These are phyloP conservation scores for Myotis findleyi DNA, from an alignment of 2,797 vertebrate species.

Conservation along the genomic window DNA sequence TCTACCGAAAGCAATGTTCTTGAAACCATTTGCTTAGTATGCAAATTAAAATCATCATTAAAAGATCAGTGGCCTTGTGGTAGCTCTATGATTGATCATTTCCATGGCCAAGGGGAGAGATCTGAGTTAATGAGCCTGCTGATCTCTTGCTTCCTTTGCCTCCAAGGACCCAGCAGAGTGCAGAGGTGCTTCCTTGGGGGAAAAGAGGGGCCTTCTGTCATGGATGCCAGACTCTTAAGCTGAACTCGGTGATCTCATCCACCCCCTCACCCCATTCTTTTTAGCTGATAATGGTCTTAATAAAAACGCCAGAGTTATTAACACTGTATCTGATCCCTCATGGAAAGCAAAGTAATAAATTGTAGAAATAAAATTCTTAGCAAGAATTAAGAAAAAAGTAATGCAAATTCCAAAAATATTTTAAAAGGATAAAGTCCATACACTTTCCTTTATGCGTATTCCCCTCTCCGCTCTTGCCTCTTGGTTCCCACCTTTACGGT, in stretches of 20 bases:
- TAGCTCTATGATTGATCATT: slow-evolving; percentile 71
- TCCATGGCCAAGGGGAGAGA: neutral
- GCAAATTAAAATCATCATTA: slow-evolving; percentile 78
- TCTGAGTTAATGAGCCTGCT: slow-evolving; percentile 68
- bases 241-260: neutral
- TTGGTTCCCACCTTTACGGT: neutral
- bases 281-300: neutral
- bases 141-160: neutral
- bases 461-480: neutral
- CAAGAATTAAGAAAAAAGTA: neutral
- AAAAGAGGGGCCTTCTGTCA: neutral
- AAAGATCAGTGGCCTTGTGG: slow-evolving; percentile 57
- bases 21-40: slow-evolving; percentile 68
- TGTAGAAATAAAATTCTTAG: neutral
- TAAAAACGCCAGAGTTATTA: neutral
- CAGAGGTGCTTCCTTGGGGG: neutral
- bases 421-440: neutral
- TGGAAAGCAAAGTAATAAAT: slow-evolving; percentile 18
- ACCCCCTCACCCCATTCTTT: neutral
- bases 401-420: neutral
- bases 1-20: slow-evolving; percentile 59
- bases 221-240: neutral
- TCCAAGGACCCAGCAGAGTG: neutral
- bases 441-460: neutral
- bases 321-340: neutral